phyloP scores from a whole-genome alignment of 2,888 invertebrate species.

The Stenoptilia bipunctidactyla region DNA sequence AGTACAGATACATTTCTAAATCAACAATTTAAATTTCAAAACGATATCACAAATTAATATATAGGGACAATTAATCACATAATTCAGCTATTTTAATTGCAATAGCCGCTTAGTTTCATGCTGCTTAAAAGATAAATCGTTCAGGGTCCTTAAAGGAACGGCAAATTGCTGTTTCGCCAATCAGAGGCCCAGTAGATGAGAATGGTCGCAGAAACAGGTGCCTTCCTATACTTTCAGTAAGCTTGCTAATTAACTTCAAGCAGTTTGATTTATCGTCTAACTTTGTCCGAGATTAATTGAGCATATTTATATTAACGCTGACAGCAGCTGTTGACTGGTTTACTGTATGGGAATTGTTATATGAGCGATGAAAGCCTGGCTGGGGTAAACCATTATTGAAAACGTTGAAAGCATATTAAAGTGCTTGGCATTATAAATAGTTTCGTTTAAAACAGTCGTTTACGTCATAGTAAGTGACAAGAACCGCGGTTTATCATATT shows the following conservation, averaged over 20 bases:
- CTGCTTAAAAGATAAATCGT: slow-evolving; percentile 16
- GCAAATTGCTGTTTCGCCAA: slow-evolving; percentile 23
- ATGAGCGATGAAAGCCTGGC: background rate
- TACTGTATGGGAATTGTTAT: background rate
- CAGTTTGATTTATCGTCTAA: slow-evolving; percentile 46
- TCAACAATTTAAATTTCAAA: no score
- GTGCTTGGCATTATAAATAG: no score
- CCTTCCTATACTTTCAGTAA: slow-evolving; percentile 6
- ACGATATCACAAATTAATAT: no score
- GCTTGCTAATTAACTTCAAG: slow-evolving; percentile 40
- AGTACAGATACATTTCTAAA: no score
- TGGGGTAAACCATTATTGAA: background rate
- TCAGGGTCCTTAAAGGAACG: slow-evolving; percentile 11
- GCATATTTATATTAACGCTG: slow-evolving; percentile 29
- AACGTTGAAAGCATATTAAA: no score
- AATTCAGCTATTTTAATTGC: slow-evolving; percentile 1
- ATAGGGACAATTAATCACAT: background rate
- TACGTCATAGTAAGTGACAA: no score
- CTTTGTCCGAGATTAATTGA: slow-evolving; percentile 23
- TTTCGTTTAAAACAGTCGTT: no score
- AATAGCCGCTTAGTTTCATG: slow-evolving; percentile 7
- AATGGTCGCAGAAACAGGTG: slow-evolving; percentile 26
- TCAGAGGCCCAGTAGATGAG: no score
- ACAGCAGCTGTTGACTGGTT: slow-evolving; percentile 23
- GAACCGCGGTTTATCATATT: no score